Evolutionary conservation across 2,797 vertebrate species (phyloP), one percentile per base, ranked within the genome.

Genomic region (Lateolabrax maculatus): DNA sequence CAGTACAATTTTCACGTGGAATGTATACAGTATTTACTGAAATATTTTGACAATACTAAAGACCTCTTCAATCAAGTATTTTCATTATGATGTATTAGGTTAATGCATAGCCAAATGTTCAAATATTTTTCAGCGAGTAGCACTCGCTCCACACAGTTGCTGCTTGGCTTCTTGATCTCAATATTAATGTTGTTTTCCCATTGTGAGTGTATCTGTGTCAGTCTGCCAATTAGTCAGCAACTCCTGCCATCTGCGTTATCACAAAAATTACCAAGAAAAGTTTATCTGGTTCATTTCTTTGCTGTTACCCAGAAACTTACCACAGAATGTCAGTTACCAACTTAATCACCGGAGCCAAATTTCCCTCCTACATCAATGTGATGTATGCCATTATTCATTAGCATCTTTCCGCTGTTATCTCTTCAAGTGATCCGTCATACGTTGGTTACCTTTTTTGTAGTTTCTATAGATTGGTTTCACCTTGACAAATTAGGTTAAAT

Each of bases 281-380:
- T 58, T 81, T 62, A 72, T 81, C 63, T n/a, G 21, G 34, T 3
- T 63, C 7, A 27, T 56, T 44, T 64, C 2, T 44, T 29, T 70
- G 4, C 11, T 2, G 0, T 51, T 84, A 65, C 71, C 1, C 4
- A 78, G 84, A 86, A 86, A 51, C 70, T 36, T 77, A 74, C 71
- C 61, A 0, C 19, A 48, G 9, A 37, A 31, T 39, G 3, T 15
- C 5, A 60, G 16, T 29, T 18, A 49, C 0, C 0, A 1, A 41
- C 18, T 69, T 16, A 73, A 70, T 66, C 68, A 53, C 13, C 25
- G n/a, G 41, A 56, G 7, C 19, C 10, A 31, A 39, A 53, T 71
- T 60, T 72, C 36, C 51, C 13, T 15, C 10, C 13, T 46, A 37
- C 39, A 31, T 37, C 29, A 43, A 15, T 52, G 9, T 23, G 7